Evolutionary conservation across 2,888 invertebrate genomes (phyloP), one percentile per base, ranked within the genome.

Genomic region (Scaptodrosophila latifasciaeformis): DNA sequence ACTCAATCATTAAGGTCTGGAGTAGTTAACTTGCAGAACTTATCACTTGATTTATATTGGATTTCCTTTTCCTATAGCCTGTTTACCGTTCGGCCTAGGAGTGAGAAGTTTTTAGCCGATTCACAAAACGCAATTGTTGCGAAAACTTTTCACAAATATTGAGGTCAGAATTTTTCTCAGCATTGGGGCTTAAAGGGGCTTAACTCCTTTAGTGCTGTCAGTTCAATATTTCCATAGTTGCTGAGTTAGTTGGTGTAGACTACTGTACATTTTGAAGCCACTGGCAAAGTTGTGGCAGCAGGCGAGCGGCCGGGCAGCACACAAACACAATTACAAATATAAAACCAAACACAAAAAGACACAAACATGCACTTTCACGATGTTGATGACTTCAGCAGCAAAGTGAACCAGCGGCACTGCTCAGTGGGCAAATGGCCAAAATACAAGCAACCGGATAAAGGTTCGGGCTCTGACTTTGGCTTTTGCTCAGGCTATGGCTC

Each of bases 71-170:
- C n/a, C n/a, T n/a, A n/a, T 3, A 24, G 7, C 24, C 24, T 7
- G 4, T 24, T 7, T 7, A 24, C 24, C 24, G 4, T 3, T 24
- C 24, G 24, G 3, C 24, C 4, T 24, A 24, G 3, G 24, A 7
- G 7, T 7, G 24, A 24, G 3, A 7, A 24, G 24, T 24, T 3
- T 5, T 3, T 7, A 24, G 7, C 24, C 54, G 72, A 72, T 59
- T 76, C 70, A 62, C 47, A 62, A 67, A 76, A 67, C 68, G 58
- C 68, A 72, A 76, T 76, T 72, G 70, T 72, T 76, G 71, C 65
- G 76, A 70, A 72, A 76, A 76, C 72, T 67, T 72, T 76, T 50
- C 67, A 55, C 70, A 72, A 72, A 72, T 76, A 72, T 72, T 76
- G 77, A 62, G 77, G 74, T 72, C 77, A 57, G 59, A 67, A 72